Percentiles rank a stretch among this genome's conserved stretches.
phyloP scores from a whole-genome alignment of 1,140 invertebrate genomes.

The Cotesia glomerata region DNA sequence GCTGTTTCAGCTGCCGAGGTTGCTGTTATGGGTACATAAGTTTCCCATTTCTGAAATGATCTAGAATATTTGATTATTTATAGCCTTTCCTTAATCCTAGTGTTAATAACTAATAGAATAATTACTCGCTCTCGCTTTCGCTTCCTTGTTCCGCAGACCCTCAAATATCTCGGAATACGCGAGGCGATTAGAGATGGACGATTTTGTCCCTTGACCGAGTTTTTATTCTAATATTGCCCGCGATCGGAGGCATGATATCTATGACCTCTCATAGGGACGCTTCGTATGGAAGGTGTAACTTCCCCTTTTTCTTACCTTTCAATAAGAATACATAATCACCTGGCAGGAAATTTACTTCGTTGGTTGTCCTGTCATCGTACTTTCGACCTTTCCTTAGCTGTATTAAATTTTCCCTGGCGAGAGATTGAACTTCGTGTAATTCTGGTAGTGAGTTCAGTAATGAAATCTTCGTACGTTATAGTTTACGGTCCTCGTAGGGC shows the following conservation, averaged over 20 bases:
- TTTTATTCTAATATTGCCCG: neutral
- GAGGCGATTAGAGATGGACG: neutral
- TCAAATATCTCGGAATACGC: neutral
- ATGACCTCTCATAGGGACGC: neutral
- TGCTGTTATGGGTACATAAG: too few species aligned
- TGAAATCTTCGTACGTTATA: neutral
- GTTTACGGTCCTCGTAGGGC: neutral
- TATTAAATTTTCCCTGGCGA: neutral
- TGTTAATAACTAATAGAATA: too few species aligned
- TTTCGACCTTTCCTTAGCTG: neutral
- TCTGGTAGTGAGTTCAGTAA: neutral
- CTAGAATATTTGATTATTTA: too few species aligned
- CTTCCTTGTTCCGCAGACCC: neutral
- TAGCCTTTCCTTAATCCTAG: too few species aligned
- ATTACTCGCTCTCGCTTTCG: neutral
- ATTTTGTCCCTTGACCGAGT: neutral
- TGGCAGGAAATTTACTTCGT: neutral
- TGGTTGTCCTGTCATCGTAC: neutral
- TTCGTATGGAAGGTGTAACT: neutral
- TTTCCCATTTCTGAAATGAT: too few species aligned
- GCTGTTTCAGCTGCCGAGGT: too few species aligned
- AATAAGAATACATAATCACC: neutral
- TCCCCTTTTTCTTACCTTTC: neutral
- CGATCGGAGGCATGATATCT: neutral
- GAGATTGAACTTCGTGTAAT: neutral